These are phyloP conservation scores for Oceanites oceanicus DNA, from an alignment of 2,113 vertebrate genomes.

Conservation along the genomic window DNA sequence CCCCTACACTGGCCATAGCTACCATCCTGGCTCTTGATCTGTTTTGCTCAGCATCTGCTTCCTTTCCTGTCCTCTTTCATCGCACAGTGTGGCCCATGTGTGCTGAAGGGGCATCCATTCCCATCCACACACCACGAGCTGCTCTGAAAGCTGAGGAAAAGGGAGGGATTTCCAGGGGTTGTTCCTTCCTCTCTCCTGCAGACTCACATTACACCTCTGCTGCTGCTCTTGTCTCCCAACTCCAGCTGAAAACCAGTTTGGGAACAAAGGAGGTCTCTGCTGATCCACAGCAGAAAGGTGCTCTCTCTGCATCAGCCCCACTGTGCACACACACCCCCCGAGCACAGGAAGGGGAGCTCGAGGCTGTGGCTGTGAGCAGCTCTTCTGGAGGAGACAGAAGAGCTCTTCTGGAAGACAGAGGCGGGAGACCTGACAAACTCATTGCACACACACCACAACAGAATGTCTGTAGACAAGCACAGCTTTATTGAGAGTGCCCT, in stretches of 20 bases:
- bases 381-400: background rate
- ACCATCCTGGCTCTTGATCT: background rate
- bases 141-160: background rate
- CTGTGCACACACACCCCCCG: no score
- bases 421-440: background rate
- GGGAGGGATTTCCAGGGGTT: background rate
- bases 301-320: background rate
- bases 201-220: background rate
- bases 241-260: background rate
- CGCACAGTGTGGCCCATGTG: background rate
- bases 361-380: background rate
- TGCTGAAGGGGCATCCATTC: background rate
- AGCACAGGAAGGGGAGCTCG: background rate
- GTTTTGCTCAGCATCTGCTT: background rate
- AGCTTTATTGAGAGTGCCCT: background rate
- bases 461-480: background rate
- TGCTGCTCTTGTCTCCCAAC: background rate
- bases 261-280: background rate
- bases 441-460: background rate
- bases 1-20: background rate
- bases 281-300: background rate
- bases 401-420: background rate
- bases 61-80: background rate
- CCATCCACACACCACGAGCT: accelerated
- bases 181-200: background rate